Evolutionary conservation across 2,888 invertebrate genomes (phyloP).

Genomic region (Chirona hameri): DNA sequence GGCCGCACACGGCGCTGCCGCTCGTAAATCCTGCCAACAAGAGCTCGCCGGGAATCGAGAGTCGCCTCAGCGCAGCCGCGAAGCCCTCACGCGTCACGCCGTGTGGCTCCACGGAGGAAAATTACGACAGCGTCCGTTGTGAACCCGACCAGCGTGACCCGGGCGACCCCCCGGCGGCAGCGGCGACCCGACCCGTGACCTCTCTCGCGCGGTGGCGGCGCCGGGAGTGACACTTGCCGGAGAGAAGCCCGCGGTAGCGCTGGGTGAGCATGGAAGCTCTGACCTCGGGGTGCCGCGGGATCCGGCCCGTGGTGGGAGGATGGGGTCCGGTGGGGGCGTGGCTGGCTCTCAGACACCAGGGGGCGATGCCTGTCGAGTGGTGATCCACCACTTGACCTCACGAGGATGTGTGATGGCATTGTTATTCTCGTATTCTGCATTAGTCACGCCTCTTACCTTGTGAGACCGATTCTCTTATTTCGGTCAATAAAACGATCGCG

Average conservation of each 20-base stretch:
- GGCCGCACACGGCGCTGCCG: not conserved
- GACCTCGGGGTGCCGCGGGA: not conserved
- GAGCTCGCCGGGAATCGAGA: not conserved
- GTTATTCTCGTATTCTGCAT: no score
- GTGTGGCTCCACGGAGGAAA: not conserved
- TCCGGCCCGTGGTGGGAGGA: not conserved
- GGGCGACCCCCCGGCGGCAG: not conserved
- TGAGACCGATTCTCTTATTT: no score
- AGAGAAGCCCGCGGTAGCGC: not conserved
- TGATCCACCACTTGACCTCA: not conserved
- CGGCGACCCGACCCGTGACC: not conserved
- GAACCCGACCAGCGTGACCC: not conserved
- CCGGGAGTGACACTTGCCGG: not conserved
- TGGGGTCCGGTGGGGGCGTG: not conserved
- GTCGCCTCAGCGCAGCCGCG: not conserved
- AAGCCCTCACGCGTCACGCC: not conserved
- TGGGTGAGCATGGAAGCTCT: not conserved
- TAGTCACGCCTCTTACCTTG: no score
- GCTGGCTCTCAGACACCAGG: not conserved
- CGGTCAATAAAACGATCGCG: no score
- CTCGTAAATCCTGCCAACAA: not conserved
- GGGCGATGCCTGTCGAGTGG: not conserved
- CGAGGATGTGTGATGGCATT: not conserved
- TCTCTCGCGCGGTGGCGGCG: not conserved
- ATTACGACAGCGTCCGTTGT: not conserved